Percentiles rank a stretch among this genome's conserved stretches.
These are phyloP conservation scores for Solea senegalensis DNA, from an alignment of 2,113 vertebrate genomes.

Conservation along the genomic window DNA sequence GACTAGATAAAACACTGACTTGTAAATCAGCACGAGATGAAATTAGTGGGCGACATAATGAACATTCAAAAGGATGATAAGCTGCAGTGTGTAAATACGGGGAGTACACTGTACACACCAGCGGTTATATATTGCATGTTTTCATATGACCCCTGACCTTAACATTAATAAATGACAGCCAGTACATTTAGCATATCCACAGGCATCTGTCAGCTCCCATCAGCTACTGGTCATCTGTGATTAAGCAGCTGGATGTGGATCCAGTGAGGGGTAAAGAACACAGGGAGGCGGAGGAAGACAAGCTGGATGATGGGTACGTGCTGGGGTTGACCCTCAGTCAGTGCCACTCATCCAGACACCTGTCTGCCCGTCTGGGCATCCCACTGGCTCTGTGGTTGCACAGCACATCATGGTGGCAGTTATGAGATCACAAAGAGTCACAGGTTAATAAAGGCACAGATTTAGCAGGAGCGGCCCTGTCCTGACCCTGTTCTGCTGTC, in stretches of 20 bases:
- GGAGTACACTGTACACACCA: not conserved
- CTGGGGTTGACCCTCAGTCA: conserved; percentile 32
- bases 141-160: conserved; percentile 52
- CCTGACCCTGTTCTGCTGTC: no score
- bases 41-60: not conserved
- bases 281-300: conserved; percentile 8
- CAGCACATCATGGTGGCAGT: not conserved
- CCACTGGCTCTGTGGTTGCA: conserved; percentile 7
- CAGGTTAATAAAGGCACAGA: conserved; percentile 33
- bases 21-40: not conserved
- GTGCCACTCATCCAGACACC: conserved; percentile 24
- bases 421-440: conserved; percentile 23
- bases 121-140: conserved; percentile 14
- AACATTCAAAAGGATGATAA: not conserved
- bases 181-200: conserved; percentile 49
- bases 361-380: conserved; percentile 3
- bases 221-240: conserved; percentile 57
- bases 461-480: conserved; percentile 8
- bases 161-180: conserved; percentile 51
- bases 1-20: no score
- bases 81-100: not conserved
- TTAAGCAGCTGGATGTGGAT: conserved; percentile 57
- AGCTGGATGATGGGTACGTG: conserved; percentile 31
- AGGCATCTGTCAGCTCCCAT: conserved; percentile 67
- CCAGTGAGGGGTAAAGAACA: conserved; percentile 19